phyloP scores from a whole-genome alignment of 2,888 invertebrate genomes.

The Pherbina coryleti region DNA sequence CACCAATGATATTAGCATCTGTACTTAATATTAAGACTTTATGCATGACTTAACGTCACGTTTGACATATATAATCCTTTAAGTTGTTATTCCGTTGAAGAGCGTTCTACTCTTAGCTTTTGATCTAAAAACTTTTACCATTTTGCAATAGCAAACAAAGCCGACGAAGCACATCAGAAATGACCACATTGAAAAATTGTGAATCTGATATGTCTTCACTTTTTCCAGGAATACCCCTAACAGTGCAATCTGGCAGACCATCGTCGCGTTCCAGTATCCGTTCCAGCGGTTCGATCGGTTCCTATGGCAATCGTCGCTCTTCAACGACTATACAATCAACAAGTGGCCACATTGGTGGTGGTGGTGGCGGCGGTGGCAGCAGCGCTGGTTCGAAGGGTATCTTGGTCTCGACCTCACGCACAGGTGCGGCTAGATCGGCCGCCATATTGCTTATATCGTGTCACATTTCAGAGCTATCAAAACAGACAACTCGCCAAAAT shows the following conservation, averaged over 20 bases:
- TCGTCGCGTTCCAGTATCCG: constrained; percentile 74
- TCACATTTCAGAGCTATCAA: constrained; percentile 76
- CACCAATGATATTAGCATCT: too few species aligned
- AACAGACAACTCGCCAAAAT: constrained; percentile 69
- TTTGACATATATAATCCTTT: too few species aligned
- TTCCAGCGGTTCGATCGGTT: constrained; percentile 73
- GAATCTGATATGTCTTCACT: constrained; percentile 60
- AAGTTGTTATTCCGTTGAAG: too few species aligned
- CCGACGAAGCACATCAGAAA: not conserved
- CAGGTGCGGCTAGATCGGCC: constrained; percentile 94
- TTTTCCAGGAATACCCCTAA: constrained; percentile 73
- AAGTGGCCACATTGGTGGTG: constrained; percentile 65
- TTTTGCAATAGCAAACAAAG: too few species aligned
- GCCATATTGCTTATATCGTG: constrained; percentile 96
- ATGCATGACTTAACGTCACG: too few species aligned
- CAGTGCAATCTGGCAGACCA: constrained; percentile 75
- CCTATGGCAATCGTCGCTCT: constrained; percentile 70
- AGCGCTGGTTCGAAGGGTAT: constrained; percentile 75
- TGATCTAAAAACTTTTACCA: too few species aligned
- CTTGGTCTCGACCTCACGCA: constrained; percentile 84
- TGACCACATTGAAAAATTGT: constrained; percentile 22
- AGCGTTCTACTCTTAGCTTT: too few species aligned
- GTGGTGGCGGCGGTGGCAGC: constrained; percentile 72
- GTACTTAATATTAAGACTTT: too few species aligned
- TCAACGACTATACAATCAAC: constrained; percentile 66